Evolutionary conservation across 35 echinoderm and acorn worm species (phyloP), one percentile per base, ranked within the genome.

Genomic region (Diadema setosum): DNA sequence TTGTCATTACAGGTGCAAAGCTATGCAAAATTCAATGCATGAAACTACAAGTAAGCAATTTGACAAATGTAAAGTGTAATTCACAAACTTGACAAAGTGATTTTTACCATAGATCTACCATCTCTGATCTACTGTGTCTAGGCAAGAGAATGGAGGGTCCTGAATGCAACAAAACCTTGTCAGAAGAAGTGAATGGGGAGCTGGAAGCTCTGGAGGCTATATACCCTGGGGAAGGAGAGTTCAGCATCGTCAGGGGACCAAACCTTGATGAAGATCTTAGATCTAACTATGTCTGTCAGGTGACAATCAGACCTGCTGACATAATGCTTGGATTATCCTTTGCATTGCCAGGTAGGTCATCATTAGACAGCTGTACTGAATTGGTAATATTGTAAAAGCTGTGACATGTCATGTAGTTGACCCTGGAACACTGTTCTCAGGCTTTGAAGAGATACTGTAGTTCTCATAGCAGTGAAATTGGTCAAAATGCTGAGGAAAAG

Each of bases 141-240:
- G n/a, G n/a, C n/a, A n/a, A 87, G 85, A 59, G 80, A 70, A 90
- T 90, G 88, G 88, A 80, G 17, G 80, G 24, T 15, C 52, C 78
- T 45, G 42, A 21, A 1, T 1, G 21, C 55, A 33, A 23, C 48
- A 14, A 65, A 46, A 45, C 43, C 34, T 41, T 90, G 36, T 84
- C 88, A 49, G 88, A 84, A 15, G 88, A 90, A 7, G 32, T 90
- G 33, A 37, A 42, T 5, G 42, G 39, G 20, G 88, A 90, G 34
- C 41, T 90, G 42, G 59, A 90, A 70, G 88, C 65, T 6, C 46
- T 90, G 29, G 18, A 29, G 26, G 45, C 88, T 5, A 90, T 90
- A 17, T 90, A 83, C 45, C 41, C 41, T 36, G 88, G 18, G 5
- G 81, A 83, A 4, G 88, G 88, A 70, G 88, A 90, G 58, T 83